These are phyloP conservation scores for Macquaria australasica DNA, from an alignment of 2,113 vertebrate species.

Conservation along the genomic window DNA sequence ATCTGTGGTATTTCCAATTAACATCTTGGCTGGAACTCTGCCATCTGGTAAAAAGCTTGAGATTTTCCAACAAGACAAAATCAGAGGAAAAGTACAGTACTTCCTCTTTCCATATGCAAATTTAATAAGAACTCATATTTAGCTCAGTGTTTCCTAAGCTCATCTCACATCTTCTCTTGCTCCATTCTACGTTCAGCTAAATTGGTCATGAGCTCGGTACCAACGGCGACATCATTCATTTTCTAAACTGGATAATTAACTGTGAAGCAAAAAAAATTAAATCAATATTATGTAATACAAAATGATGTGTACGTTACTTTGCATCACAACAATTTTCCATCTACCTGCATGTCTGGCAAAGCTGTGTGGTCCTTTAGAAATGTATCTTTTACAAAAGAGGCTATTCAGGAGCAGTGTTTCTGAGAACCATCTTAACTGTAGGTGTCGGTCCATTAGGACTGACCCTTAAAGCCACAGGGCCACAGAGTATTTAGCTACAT, in stretches of 20 bases:
- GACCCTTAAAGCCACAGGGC: background rate
- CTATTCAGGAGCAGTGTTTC: constrained; percentile 19
- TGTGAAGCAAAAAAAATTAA: too few species aligned
- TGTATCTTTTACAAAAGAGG: constrained; percentile 24
- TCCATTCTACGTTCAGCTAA: too few species aligned
- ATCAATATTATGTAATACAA: background rate
- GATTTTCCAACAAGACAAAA: constrained; percentile 39
- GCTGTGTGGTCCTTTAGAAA: constrained; percentile 10
- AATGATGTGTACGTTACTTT: background rate
- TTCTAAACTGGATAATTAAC: background rate
- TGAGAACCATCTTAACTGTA: constrained; percentile 2
- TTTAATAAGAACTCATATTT: constrained; percentile 51
- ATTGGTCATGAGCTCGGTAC: too few species aligned
- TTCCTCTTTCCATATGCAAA: constrained; percentile 52
- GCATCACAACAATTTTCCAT: constrained; percentile 9
- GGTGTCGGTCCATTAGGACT: background rate
- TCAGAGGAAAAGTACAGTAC: background rate
- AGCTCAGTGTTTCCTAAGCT: constrained; percentile 46
- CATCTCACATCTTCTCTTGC: background rate
- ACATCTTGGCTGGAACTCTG: constrained; percentile 15
- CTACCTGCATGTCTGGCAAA: constrained; percentile 19
- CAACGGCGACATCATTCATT: background rate
- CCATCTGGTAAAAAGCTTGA: constrained; percentile 30
- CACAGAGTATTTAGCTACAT: background rate
- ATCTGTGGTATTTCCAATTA: constrained; percentile 30